Evolutionary conservation across 2,113 vertebrate species (phyloP).

Genomic region (Vulpes lagopus): DNA sequence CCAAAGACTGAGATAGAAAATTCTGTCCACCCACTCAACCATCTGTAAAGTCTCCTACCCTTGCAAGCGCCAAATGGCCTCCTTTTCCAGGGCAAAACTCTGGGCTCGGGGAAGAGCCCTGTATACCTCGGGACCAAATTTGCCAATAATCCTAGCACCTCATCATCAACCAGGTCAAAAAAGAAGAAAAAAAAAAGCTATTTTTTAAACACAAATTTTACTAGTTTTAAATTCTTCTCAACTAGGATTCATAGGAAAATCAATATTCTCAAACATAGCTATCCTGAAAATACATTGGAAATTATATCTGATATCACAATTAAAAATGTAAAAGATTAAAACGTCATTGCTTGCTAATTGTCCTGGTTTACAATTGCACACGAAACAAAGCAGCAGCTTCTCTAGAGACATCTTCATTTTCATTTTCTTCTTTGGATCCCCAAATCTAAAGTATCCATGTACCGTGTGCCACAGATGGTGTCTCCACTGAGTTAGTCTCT

Average conservation of each 20-base stretch:
- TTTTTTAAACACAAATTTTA: slow-evolving; percentile 26
- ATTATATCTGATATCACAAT: neutral
- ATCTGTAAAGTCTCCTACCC: neutral
- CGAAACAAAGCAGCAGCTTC: neutral
- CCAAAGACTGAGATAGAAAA: neutral
- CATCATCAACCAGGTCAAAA: neutral
- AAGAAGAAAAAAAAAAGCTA: neutral
- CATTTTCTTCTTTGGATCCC: neutral
- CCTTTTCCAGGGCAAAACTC: neutral
- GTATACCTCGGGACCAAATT: neutral
- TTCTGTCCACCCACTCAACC: neutral
- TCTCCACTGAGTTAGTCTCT: neutral
- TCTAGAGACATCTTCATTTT: neutral
- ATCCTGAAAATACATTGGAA: slow-evolving; percentile 16
- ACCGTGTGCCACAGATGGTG: slow-evolving; percentile 74
- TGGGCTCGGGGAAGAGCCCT: neutral
- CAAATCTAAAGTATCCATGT: neutral
- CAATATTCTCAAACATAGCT: neutral
- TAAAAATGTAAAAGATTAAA: neutral
- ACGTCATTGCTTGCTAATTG: neutral
- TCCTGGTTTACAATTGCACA: neutral
- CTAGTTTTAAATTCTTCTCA: slow-evolving; percentile 37
- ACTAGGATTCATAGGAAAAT: neutral
- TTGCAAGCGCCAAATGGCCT: neutral
- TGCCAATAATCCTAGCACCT: neutral